phyloP scores from a whole-genome alignment of 2,888 invertebrate genomes.

The Xylophagus ater region DNA sequence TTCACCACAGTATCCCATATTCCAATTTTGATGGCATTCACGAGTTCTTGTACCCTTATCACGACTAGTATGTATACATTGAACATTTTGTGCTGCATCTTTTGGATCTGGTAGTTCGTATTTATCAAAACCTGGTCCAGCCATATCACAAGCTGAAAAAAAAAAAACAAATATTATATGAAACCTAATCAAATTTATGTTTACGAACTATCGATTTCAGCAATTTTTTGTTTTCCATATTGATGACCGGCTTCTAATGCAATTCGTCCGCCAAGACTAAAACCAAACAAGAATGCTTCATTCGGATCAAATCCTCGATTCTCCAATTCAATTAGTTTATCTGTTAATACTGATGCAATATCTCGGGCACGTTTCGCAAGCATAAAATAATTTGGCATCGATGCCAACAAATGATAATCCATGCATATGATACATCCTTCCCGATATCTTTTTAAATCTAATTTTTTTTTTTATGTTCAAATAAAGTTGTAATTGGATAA shows the following conservation, averaged over 20 bases:
- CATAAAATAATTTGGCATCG: conserved; percentile 19
- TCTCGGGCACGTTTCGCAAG: conserved; percentile 18
- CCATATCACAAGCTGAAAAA: conserved; percentile 22
- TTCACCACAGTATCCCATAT: conserved; percentile 24
- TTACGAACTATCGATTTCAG: conserved; percentile 21
- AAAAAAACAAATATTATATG: neutral
- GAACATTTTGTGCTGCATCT: conserved; percentile 22
- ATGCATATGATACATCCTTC: conserved; percentile 24
- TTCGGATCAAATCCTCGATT: conserved; percentile 18
- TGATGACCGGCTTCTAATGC: conserved; percentile 21
- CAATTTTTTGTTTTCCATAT: conserved; percentile 19
- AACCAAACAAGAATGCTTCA: conserved; percentile 23
- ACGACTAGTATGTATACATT: conserved; percentile 23
- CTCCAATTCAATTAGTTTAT: conserved; percentile 20
- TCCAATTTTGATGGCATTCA: conserved; percentile 25
- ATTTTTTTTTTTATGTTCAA: neutral
- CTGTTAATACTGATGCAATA: conserved; percentile 16
- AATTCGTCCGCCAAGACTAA: conserved; percentile 23
- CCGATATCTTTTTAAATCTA: conserved; percentile 20
- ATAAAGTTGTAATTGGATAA: neutral
- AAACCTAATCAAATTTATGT: neutral
- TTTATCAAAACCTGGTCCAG: conserved; percentile 23
- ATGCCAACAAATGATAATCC: conserved; percentile 21
- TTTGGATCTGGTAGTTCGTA: conserved; percentile 16
- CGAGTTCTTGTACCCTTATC: conserved; percentile 22